Evolutionary conservation across 2,888 invertebrate genomes (phyloP), one percentile per base, ranked within the genome.

Genomic region (Melipona beecheii): DNA sequence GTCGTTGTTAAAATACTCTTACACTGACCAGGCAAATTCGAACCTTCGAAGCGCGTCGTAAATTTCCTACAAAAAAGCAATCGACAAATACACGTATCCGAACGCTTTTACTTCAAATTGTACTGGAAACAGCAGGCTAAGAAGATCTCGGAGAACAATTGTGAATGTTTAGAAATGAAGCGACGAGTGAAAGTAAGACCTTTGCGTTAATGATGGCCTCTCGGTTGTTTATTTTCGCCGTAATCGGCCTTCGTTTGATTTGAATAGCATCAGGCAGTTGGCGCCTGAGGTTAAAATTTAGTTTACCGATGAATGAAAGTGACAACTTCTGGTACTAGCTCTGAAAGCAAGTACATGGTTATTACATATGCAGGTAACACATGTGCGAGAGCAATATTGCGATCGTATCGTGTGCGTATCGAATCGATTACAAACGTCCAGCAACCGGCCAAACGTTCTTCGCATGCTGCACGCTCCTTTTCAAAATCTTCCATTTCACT

Each of bases 401-500:
- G 56, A 43, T 62, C 24, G n/a, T 52, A 50, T 72, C 43, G 54
- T 60, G n/a, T 69, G 50, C 54, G 15, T 31, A 9, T 31, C 71
- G 21, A 24, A 49, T n/a, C 31, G 19, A 72, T 60, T 62, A 31
- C 49, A 72, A 78, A 66, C 13, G 78, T 9, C n/a, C 49, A 11
- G 27, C 64, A 21, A 70, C 72, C 62, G 49, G 54, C 54, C 19
- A 49, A 64, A 52, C 4, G 4, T 21, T 24, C 5, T 31, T 6
- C 11, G 11, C 36, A 31, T 13, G 4, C 15, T 27, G 19, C 9
- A 5, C 49, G 19, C 27, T 49, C 31, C 43, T 15, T n/a, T 50
- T 36, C 66, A 24, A 64, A 79, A 64, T 77, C n/a, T 77, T 77
- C 58, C 71, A 64, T 36, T 58, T 64, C 58, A 62, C 17, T 31